Evolutionary conservation across 2,113 vertebrate genomes (phyloP), one percentile per base, ranked within the genome.

Genomic region (Cricetomys ansorgei): DNA sequence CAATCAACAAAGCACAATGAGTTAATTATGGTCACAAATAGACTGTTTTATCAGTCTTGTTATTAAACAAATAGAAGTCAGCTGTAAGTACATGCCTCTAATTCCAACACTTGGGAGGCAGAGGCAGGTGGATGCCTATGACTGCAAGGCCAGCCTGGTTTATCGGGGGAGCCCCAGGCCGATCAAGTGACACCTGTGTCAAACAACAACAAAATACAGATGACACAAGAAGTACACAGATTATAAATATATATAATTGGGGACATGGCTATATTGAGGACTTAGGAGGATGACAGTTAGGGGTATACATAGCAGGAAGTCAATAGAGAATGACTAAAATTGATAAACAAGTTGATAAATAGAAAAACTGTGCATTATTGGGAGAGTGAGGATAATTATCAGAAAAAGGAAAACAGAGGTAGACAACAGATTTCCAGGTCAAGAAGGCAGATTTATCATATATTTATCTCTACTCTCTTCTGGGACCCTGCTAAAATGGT

Each of bases 401-500:
- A 87, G 92, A 48, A 79, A 86, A 84, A 59, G 83, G 31, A 89
- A 72, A 72, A 57, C 94, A 83, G 72, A 95, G 64, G 59, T 67
- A 83, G 53, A 96, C 65, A 91, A n/a, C n/a, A 93, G 83, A 97
- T 95, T 95, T 72, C 53, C 40, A 91, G 88, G 37, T 93, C 59
- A 94, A 96, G 73, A 95, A 55, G 48, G 67, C 48, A 93, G 84
- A 95, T 72, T 92, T 94, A 95, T 67, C 92, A 93, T 19, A 34
- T 85, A 27, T 81, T 91, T 93, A 72, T 93, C 70, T 95, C 86
- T 86, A 91, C 23, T 92, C 34, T 57, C 76, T 85, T 88, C 50
- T 81, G 50, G 94, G 84, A 86, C 43, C 86, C 91, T 96, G 92
- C 76, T 94, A 86, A 94, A 96, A 92, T 94, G 57, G 95, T 57